A percentile compares a stretch with the other conserved stretches of the same genome.
phyloP scores from a whole-genome alignment of 1,140 invertebrate genomes.

The Watersipora subatra region DNA sequence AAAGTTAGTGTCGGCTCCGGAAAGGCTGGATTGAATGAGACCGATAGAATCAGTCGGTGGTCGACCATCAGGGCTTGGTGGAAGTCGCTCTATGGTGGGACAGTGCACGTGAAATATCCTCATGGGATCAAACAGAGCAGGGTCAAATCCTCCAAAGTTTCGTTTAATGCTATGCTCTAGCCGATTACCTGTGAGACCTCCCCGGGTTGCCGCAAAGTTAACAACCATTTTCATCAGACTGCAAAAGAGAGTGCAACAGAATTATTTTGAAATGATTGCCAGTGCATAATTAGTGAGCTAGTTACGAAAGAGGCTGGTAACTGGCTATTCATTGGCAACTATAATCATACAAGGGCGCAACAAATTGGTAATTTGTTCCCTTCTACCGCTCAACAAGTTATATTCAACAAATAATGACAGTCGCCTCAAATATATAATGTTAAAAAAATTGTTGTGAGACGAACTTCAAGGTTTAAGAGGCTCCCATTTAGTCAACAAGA shows the following conservation, averaged over 20 bases:
- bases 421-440: too few species aligned
- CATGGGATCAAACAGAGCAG: background rate
- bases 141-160: slow-evolving; percentile 3
- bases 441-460: too few species aligned
- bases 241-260: background rate
- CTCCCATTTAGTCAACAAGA: too few species aligned
- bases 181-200: background rate
- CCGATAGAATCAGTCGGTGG: background rate
- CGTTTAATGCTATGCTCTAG: background rate
- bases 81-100: background rate
- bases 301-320: too few species aligned
- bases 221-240: slow-evolving; percentile 30
- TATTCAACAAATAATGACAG: too few species aligned
- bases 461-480: too few species aligned
- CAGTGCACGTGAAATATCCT: background rate
- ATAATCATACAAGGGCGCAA: too few species aligned
- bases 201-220: background rate
- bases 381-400: too few species aligned
- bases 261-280: background rate
- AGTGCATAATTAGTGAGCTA: too few species aligned
- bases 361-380: too few species aligned
- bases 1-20: background rate
- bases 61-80: background rate
- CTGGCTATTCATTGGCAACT: too few species aligned
- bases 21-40: background rate